These are phyloP conservation scores for Numenius phaeopus DNA, from an alignment of 2,797 vertebrate genomes.

Conservation along the genomic window DNA sequence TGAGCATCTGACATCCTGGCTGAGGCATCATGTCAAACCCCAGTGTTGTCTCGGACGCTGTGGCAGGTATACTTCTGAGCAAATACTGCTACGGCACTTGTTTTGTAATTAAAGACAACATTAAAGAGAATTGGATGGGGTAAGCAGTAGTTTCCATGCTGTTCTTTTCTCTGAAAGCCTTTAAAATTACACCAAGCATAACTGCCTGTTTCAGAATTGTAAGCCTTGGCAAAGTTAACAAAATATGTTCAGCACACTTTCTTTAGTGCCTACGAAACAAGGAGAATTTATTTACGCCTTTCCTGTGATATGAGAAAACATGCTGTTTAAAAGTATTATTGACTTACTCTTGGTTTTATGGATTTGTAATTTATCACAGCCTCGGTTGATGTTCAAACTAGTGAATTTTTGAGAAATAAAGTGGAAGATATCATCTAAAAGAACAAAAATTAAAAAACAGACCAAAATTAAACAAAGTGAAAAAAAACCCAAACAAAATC, in stretches of 20 bases:
- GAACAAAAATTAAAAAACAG: background rate
- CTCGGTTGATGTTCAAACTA: accelerated
- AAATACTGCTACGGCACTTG: background rate
- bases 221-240: background rate
- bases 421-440: background rate
- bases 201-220: background rate
- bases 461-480: background rate
- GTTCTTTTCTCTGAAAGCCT: background rate
- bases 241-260: background rate
- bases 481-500: background rate
- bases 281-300: background rate
- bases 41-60: accelerated
- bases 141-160: background rate
- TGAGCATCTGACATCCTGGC: background rate
- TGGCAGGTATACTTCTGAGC: background rate
- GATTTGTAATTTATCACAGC: background rate
- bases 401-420: background rate
- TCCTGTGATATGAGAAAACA: background rate
- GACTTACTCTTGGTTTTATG: background rate
- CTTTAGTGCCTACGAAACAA: background rate
- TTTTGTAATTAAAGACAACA: background rate
- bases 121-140: background rate
- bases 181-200: background rate
- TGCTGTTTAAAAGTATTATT: background rate
- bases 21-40: background rate